These are phyloP conservation scores for Tetramorium alpestre DNA, from an alignment of 1,140 invertebrate genomes.

Conservation along the genomic window DNA sequence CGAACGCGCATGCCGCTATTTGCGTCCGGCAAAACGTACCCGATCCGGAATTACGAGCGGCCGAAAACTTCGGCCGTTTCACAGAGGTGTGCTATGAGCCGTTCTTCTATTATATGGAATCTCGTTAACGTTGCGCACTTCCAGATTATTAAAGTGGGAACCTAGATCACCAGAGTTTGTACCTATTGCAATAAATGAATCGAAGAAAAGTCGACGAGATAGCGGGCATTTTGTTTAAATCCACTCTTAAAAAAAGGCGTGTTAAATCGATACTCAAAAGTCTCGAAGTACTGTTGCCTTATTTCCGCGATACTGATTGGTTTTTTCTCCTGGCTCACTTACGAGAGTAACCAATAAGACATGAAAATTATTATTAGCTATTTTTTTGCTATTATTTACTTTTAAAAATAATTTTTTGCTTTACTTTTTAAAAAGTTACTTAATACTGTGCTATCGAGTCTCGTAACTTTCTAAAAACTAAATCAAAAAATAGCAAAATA, in stretches of 20 bases:
- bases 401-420: no score
- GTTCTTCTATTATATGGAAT: constrained; percentile 10
- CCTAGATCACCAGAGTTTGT: not conserved
- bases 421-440: no score
- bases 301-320: no score
- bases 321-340: no score
- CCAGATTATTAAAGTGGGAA: not conserved
- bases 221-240: not conserved
- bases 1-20: constrained; percentile 33
- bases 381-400: no score
- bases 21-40: constrained; percentile 40
- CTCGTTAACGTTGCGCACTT: not conserved
- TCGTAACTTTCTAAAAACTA: no score
- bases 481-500: no score
- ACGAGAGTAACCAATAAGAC: no score
- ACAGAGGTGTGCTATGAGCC: not conserved
- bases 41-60: constrained; percentile 37
- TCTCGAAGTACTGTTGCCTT: no score
- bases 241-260: not conserved
- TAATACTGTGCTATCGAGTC: no score
- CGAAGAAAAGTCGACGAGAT: not conserved
- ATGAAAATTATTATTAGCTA: no score
- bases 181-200: not conserved
- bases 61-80: constrained; percentile 38
- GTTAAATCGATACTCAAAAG: no score